Percentiles rank a stretch among this genome's conserved stretches.
phyloP scores from a whole-genome alignment of 2,888 invertebrate genomes.

The Entomobrya multifasciata region DNA sequence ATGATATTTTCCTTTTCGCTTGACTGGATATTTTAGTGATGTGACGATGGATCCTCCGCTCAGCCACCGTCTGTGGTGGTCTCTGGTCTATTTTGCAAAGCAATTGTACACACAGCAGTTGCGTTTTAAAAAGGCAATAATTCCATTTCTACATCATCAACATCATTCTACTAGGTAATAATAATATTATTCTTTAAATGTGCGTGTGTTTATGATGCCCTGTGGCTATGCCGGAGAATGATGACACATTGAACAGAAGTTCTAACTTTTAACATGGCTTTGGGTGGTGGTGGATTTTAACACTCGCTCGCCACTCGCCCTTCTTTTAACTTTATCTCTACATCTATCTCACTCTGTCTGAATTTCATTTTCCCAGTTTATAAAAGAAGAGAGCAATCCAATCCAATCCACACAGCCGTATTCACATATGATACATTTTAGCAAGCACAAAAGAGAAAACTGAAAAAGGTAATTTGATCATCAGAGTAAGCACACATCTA shows the following conservation, averaged over 20 bases:
- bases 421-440: too few relatives aligned
- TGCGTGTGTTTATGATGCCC: neutral
- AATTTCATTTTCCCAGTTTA: neutral
- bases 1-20: constrained; percentile 29
- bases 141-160: too few relatives aligned
- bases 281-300: constrained; percentile 10
- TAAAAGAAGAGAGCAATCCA: too few relatives aligned
- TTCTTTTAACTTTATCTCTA: neutral
- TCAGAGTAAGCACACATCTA: constrained; percentile 47
- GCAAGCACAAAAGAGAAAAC: neutral
- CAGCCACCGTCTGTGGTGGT: too few relatives aligned
- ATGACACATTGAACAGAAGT: constrained; percentile 33
- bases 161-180: too few relatives aligned
- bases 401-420: too few relatives aligned
- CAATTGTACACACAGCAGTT: constrained; percentile 20
- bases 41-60: too few relatives aligned
- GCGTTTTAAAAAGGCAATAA: too few relatives aligned
- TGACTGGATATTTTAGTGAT: neutral
- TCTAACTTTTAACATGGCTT: too few relatives aligned
- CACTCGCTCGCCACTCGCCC: neutral
- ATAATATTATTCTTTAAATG: constrained; percentile 4
- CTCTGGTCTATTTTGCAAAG: neutral
- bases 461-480: constrained; percentile 60
- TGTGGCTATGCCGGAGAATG: neutral
- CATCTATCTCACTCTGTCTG: too few relatives aligned